phyloP scores from a whole-genome alignment of 1,140 invertebrate species.

The Orussus abietinus region DNA sequence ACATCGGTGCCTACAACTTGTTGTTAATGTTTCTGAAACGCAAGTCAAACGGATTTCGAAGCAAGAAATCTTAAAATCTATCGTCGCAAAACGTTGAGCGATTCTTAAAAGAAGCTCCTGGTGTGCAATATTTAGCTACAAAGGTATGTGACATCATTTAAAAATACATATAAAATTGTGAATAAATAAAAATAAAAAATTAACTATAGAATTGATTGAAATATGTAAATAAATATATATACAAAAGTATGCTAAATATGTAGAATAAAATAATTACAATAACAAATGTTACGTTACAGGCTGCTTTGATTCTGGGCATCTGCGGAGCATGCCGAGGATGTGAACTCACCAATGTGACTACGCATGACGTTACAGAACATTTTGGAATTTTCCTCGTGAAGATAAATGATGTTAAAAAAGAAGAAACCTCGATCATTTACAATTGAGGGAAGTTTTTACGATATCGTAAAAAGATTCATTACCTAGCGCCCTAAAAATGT shows the following conservation, averaged over 20 bases:
- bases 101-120: constrained; percentile 18
- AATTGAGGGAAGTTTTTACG: constrained; percentile 9
- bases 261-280: not conserved
- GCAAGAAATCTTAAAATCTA: constrained; percentile 17
- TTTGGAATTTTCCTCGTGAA: constrained; percentile 2
- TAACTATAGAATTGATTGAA: too few relatives aligned
- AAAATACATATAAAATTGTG: constrained; percentile 1
- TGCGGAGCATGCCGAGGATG: constrained; percentile 15
- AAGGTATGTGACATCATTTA: constrained; percentile 13
- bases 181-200: not conserved
- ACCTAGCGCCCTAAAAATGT: constrained; percentile 2
- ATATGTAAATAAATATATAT: too few relatives aligned
- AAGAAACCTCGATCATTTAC: constrained; percentile 15
- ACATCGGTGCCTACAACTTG: constrained; percentile 9
- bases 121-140: constrained; percentile 10
- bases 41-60: constrained; percentile 11
- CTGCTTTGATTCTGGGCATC: constrained; percentile 19
- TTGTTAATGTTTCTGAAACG: constrained; percentile 13
- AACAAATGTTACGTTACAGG: constrained; percentile 8
- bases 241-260: not conserved
- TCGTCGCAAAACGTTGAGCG: constrained; percentile 8
- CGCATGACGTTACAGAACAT: constrained; percentile 11
- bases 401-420: constrained; percentile 16
- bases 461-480: constrained; percentile 15
- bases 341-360: constrained; percentile 15